Base-by-base conservation (phyloP, 2,797 vertebrate species). In the Sebastes diploproa region DNA sequence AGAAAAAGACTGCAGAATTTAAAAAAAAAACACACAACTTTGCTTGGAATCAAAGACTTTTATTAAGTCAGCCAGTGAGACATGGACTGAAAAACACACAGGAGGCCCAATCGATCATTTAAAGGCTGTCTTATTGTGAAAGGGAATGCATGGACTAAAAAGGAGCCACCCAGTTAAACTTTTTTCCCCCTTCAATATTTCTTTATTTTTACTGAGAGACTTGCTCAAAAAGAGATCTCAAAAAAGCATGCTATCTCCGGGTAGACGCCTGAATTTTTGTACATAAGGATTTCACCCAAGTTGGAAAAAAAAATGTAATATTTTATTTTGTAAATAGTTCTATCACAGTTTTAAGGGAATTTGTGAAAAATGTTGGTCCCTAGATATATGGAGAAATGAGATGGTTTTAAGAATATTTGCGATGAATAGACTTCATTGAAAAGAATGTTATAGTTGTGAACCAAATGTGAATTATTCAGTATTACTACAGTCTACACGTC, bases 401-500 rank as follows among this genome's bases (percentile, higher is more conserved):
- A 96, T 94, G 95, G 95, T 93, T 96, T 93, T 94, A 95, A 94
- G 92, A 95, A 94, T 95, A 95, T 97, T 97, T 96, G 96, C 97
- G 96, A 97, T 97, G 97, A 96, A 97, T 97, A 97, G 97, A 97
- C 96, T 96, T 97, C 96, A 97, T 96, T 98, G 97, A 97, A 97
- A 96, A 98, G 97, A 98, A 98, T 98, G 98, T 98, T 97, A 96
- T 98, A 98, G 98, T 98, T 97, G 98, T 99, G 98, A 98, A 98
- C 97, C 97, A 98, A 99, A 99, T 99, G 98, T 99, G 98, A 99
- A 99, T 97, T 98, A 97, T 97, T 97, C 97, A 98, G 98, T 99
- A 98, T 98, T 97, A 97, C 96, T 97, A 96, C 98, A 97, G 98
- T 99, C 97, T 98, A 96, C 97, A 97, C 97, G 97, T 98, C 97